phyloP scores from a whole-genome alignment of 1,140 invertebrate genomes.

The Phenacoccus solenopsis region DNA sequence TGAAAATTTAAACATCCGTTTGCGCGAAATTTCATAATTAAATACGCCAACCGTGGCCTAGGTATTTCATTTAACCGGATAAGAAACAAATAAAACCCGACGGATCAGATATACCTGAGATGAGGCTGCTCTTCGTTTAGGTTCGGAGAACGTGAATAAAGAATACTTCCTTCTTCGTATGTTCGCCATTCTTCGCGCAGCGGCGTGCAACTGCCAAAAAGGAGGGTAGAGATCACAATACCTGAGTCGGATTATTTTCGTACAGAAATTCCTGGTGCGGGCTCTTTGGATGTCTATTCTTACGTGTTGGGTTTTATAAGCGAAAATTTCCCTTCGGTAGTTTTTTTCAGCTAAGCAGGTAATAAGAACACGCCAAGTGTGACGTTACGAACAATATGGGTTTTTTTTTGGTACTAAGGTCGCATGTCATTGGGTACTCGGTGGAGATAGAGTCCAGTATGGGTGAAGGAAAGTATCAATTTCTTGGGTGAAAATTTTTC shows the following conservation, averaged over 20 bases:
- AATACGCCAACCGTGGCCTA: background rate
- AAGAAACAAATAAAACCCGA: background rate
- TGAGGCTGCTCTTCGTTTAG: background rate
- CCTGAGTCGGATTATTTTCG: background rate
- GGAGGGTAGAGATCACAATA: background rate
- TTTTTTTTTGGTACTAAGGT: too few species aligned
- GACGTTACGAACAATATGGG: too few species aligned
- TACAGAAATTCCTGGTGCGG: conserved; percentile 2
- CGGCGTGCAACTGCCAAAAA: background rate
- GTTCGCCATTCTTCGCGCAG: background rate
- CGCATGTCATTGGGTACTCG: too few species aligned
- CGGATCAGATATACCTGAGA: background rate
- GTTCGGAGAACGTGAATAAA: background rate
- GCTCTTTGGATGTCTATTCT: too few species aligned
- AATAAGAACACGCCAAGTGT: too few species aligned
- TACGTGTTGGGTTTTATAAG: too few species aligned
- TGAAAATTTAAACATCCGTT: background rate
- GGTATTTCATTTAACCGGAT: background rate
- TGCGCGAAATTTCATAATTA: background rate
- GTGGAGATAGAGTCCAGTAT: too few species aligned
- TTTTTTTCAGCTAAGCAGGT: too few species aligned
- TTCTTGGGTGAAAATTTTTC: too few species aligned
- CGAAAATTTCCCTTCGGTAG: too few species aligned
- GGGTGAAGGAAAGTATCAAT: too few species aligned
- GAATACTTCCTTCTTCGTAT: background rate